These are phyloP conservation scores for Neodiprion pinetum DNA, from an alignment of 1,140 invertebrate genomes.

Conservation along the genomic window DNA sequence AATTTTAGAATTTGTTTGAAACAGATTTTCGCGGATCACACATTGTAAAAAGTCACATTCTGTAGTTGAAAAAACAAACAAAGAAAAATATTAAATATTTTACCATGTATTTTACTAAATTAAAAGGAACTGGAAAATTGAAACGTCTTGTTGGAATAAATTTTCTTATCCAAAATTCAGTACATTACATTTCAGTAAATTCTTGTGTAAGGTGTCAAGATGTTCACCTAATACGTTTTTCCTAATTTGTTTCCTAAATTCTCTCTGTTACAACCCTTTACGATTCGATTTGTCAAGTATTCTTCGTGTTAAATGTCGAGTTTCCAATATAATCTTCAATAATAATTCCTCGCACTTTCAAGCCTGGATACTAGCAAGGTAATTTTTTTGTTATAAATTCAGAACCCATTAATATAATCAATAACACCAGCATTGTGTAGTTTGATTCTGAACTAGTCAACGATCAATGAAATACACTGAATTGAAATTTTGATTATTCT, in stretches of 20 bases:
- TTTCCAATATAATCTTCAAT: not conserved
- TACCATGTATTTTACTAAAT: slow-evolving; percentile 53
- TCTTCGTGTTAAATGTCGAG: not conserved
- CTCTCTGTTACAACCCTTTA: not conserved
- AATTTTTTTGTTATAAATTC: no score
- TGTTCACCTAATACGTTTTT: no score
- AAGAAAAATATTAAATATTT: slow-evolving; percentile 41
- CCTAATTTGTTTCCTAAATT: no score
- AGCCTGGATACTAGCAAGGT: not conserved
- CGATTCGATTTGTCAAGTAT: not conserved
- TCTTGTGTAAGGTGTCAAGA: no score
- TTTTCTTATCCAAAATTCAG: slow-evolving; percentile 37
- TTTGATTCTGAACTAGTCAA: no score
- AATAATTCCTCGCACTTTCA: not conserved
- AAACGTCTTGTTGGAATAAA: slow-evolving; percentile 39
- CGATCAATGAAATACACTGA: not conserved
- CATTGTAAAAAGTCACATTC: slow-evolving; percentile 38
- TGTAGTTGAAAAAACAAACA: slow-evolving; percentile 26
- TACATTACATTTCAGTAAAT: not conserved
- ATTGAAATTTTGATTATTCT: not conserved
- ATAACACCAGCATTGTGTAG: no score
- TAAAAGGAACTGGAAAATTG: slow-evolving; percentile 48
- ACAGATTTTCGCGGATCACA: slow-evolving; percentile 11
- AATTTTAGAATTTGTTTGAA: slow-evolving; percentile 16
- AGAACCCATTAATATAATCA: no score